Evolutionary conservation across 2,113 vertebrate species (phyloP).

Genomic region (Eclectus roratus): DNA sequence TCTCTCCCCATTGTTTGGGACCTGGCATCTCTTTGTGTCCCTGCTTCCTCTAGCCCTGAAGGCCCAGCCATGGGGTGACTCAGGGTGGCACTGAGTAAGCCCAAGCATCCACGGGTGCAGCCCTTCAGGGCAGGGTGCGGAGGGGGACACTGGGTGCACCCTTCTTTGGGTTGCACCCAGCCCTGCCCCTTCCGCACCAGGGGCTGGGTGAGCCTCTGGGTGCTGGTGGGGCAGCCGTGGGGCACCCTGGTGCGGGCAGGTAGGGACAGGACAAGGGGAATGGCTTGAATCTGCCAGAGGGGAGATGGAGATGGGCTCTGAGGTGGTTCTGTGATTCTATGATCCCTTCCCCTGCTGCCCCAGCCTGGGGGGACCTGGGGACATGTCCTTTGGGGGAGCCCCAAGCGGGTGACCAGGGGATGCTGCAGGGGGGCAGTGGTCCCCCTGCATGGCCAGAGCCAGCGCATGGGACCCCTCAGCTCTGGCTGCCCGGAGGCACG

Average conservation of each 20-base stretch:
- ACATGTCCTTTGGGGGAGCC: not conserved
- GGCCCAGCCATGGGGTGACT: not conserved
- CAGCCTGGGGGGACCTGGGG: not conserved
- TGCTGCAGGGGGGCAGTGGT: not conserved
- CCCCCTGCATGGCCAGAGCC: not conserved
- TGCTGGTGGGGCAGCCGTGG: not conserved
- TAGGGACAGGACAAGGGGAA: not conserved
- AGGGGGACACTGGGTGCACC: not conserved
- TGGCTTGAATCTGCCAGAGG: not conserved
- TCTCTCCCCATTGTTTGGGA: not conserved
- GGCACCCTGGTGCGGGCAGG: not conserved
- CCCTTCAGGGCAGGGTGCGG: not conserved
- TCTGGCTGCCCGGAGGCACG: rapidly evolving
- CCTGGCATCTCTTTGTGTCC: not conserved
- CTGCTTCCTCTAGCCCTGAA: not conserved
- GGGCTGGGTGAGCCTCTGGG: not conserved
- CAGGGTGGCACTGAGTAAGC: not conserved
- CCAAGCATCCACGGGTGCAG: not conserved
- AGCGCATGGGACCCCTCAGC: not conserved
- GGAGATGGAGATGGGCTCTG: not conserved
- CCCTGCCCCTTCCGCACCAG: rapidly evolving
- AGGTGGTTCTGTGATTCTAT: not conserved
- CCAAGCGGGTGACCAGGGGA: rapidly evolving
- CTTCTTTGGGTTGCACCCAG: not conserved
- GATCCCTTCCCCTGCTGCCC: too few relatives aligned